Conservation (phyloP, 2,888 invertebrate species). For the Bimastos eiseni region DNA sequence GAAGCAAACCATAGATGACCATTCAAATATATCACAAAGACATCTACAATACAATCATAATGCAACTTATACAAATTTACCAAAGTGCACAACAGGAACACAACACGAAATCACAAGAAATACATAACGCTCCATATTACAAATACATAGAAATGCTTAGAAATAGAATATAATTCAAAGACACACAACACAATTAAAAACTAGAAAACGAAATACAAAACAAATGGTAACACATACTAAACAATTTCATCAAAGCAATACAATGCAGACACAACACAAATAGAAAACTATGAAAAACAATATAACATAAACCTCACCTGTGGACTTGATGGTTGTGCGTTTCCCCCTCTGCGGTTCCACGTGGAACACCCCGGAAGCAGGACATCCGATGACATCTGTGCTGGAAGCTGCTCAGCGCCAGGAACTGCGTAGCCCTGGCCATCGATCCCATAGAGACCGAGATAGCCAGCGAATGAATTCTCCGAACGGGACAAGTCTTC, state of each 20-base stretch:
- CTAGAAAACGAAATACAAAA: neutral
- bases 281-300: neutral
- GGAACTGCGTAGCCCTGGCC: slow-evolving; percentile 1
- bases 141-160: neutral
- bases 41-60: neutral
- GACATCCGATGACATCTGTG: neutral
- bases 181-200: neutral
- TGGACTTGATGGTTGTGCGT: neutral
- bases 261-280: neutral
- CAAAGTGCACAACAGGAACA: neutral
- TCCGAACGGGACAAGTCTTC: neutral
- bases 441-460: neutral
- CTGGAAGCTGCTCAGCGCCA: neutral
- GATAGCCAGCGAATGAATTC: slow-evolving; percentile 19
- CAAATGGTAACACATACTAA: neutral
- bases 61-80: neutral
- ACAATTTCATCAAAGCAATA: neutral
- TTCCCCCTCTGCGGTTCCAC: neutral
- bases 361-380: neutral
- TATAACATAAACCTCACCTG: neutral
- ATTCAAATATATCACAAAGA: neutral
- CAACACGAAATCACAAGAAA: neutral
- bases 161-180: neutral
- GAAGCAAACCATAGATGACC: neutral
- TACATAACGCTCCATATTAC: neutral